phyloP scores from a whole-genome alignment of 2,888 invertebrate species.

The Dilophus febrilis region DNA sequence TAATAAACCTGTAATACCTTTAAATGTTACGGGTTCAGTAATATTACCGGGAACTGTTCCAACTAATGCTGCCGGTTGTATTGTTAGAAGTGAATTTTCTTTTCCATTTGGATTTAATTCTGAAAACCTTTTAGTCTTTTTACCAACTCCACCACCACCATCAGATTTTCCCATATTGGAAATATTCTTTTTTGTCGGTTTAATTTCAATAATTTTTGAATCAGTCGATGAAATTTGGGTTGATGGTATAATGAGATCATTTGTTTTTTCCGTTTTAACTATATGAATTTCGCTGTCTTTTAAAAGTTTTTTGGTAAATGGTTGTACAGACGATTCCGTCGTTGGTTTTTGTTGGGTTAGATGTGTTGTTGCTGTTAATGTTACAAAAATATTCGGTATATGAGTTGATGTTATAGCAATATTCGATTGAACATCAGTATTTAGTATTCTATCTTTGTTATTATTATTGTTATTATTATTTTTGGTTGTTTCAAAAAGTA shows the following conservation, averaged over 20 bases:
- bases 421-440: neutral
- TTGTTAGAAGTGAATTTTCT: neutral
- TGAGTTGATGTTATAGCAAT: neutral
- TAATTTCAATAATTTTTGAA: constrained; percentile 30
- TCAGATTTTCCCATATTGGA: neutral
- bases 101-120: constrained; percentile 11
- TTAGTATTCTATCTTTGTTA: neutral
- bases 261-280: constrained; percentile 25
- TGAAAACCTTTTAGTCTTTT: constrained; percentile 17
- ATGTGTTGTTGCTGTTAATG: neutral
- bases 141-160: too few relatives aligned
- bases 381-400: too few relatives aligned
- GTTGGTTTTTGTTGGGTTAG: neutral
- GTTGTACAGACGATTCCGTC: neutral
- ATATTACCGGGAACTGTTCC: constrained; percentile 15
- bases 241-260: constrained; percentile 21
- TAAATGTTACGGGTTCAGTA: constrained; percentile 13
- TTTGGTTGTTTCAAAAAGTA: neutral
- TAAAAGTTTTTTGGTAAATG: constrained; percentile 12
- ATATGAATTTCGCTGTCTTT: constrained; percentile 29
- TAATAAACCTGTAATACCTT: constrained; percentile 28
- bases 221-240: constrained; percentile 25
- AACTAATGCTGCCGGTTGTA: constrained; percentile 21
- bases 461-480: neutral
- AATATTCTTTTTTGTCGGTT: constrained; percentile 16